Base-by-base conservation (phyloP, 2,113 vertebrate genomes). In the Brienomyrus brachyistius region DNA sequence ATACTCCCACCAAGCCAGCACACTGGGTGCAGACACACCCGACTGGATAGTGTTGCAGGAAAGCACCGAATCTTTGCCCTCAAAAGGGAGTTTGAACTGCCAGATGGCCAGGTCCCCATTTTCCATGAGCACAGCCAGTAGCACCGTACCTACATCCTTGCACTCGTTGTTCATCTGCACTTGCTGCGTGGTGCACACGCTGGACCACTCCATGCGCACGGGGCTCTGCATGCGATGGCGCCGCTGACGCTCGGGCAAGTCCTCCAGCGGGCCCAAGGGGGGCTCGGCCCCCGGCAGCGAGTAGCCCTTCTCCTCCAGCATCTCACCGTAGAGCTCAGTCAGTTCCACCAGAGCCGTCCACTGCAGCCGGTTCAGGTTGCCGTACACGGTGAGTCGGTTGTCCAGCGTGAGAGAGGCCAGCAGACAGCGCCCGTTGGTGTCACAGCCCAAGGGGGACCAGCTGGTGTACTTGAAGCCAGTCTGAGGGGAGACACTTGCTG, bases 1-100 rank as follows among this genome's bases (percentile, higher is more conserved):
- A 0, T 99, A 98, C 31, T 99, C 98, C 98, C 98, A 99, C 98
- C 98, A 99, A 0, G 97, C 96, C 93, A 99, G 77, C 66, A 97
- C 97, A 0, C 97, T 99, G 0, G 98, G 98, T 0, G 95, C 94
- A 1, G n/a, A 92, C 70, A 99, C 96, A 0, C 96, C 97, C 0
- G 98, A 99, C 87, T 97, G 96, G 0, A 99, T 96, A 0, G 98
- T 96, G 77, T 96, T 99, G 90, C 97, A 99, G 3, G 98, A 98
- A 0, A 95, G 91, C 13, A 98, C 97, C 0, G 97, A 97, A 0
- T 95, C 96, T 66, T 95, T 96, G 0, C 96, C 95, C 1, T 93
- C 62, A 0, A 97, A 95, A 0, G 98, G 98, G 43, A 99, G 92
- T 87, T 95, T 93, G 10, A 99, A 98, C 90, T 98, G 98, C 98